Base-by-base conservation (phyloP, 2,797 vertebrate species). In the Mormyrus proboscirostris region DNA sequence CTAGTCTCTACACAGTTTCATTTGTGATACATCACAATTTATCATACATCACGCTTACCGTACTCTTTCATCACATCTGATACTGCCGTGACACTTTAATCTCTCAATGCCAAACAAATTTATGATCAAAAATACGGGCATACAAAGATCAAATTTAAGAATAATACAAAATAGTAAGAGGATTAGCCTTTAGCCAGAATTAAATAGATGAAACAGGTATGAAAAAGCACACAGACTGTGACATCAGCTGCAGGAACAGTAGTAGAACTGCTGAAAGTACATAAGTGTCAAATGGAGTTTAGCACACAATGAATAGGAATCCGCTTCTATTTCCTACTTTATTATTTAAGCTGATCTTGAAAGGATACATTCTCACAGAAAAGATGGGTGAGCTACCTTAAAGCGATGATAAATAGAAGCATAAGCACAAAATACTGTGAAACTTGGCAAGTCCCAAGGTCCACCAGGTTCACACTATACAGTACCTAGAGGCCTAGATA, bases 21-120 rank as follows among this genome's bases (percentile, higher is more conserved):
- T 16, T 73, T 73, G 69, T 73, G 69, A 73, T 73, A 73, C 29
- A 73, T 73, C 69, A 73, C 69, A 73, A 38, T 73, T 73, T 73
- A 73, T 73, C 69, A 73, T 73, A 38, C 69, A 38, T 73, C 69
- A 73, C 41, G 33, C 16, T 73, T 73, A 73, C 33, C 33, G 41
- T 73, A 38, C 16, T 73, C 12, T 82, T 82, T 19, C 41, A 47
- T 82, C 76, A 82, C 16, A 47, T 47, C 41, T 47, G 38, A 82
- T 47, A 47, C 41, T 38, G 12, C 14, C 5, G 4, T 73, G 69
- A 73, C 69, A 73, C 69, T 73, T 73, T 73, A 73, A 73, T 73
- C 69, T 73, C 69, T 38, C 69, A 73, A 73, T 73, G 69, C 29
- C 69, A 73, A 73, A 73, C 14, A 16, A 73, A 47, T 82, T 44